Conservation (phyloP, 2,888 invertebrate species). For the Branchellion lobata region DNA sequence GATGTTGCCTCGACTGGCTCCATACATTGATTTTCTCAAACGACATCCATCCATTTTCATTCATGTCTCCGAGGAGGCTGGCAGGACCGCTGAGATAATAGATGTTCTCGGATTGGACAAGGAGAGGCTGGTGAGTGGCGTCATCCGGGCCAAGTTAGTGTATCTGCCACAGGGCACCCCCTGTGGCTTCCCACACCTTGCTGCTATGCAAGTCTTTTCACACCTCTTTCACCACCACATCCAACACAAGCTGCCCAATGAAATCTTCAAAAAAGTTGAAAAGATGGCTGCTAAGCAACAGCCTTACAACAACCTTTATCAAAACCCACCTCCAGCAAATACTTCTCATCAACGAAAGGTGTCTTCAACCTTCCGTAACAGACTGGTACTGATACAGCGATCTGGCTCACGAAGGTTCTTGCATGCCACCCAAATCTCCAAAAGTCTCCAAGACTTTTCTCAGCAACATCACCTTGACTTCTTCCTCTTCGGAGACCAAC, state of each 20-base stretch:
- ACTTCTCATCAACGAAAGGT: too few species aligned
- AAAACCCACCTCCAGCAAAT: background rate
- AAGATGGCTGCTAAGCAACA: background rate
- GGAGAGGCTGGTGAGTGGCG: constrained; percentile 49
- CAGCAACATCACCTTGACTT: constrained; percentile 41
- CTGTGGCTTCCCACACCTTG: constrained; percentile 50
- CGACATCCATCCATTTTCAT: constrained; percentile 46
- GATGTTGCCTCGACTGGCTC: constrained; percentile 50
- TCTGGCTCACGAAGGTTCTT: constrained; percentile 45
- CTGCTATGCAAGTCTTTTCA: constrained; percentile 47
- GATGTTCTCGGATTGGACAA: constrained; percentile 47
- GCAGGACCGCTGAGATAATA: constrained; percentile 44
- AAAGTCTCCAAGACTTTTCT: constrained; percentile 38
- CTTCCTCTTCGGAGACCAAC: constrained; percentile 48
- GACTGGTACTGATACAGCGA: constrained; percentile 46
- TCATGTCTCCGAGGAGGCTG: constrained; percentile 48
- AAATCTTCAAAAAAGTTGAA: background rate
- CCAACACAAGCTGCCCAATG: background rate
- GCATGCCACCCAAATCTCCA: constrained; percentile 28
- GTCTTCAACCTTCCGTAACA: constrained; percentile 5
- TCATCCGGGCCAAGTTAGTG: constrained; percentile 48
- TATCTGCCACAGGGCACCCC: constrained; percentile 51
- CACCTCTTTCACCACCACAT: background rate
- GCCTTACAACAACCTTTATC: background rate
- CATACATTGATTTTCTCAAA: constrained; percentile 50